phyloP scores from a whole-genome alignment of 2,113 vertebrate genomes.

The Oreocharis arfaki region DNA sequence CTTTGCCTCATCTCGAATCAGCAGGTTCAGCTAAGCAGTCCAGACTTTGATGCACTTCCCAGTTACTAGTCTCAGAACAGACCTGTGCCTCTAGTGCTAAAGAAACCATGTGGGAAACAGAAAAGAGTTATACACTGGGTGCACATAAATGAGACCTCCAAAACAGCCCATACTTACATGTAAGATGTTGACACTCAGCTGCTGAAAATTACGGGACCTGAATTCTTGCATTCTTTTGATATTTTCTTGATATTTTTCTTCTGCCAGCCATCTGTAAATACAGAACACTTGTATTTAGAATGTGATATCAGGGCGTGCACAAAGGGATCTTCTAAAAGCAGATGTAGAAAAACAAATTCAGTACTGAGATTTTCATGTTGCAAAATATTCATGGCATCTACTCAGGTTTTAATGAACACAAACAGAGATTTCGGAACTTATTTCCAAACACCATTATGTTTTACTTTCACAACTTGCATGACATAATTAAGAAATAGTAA shows the following conservation, averaged over 20 bases:
- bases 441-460: neutral
- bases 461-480: neutral
- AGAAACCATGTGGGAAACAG: neutral
- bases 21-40: neutral
- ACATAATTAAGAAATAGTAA: neutral
- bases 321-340: neutral
- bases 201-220: slow-evolving; percentile 68
- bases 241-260: slow-evolving; percentile 83
- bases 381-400: neutral
- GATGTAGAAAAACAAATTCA: neutral
- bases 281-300: neutral
- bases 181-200: slow-evolving; percentile 56
- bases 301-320: neutral
- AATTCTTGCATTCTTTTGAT: slow-evolving; percentile 70
- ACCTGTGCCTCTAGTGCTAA: neutral
- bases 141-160: neutral
- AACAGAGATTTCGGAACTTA: neutral
- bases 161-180: slow-evolving; percentile 58
- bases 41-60: neutral
- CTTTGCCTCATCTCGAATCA: neutral
- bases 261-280: slow-evolving; percentile 74
- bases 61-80: neutral
- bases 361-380: neutral
- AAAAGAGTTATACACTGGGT: neutral
- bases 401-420: neutral